Conservation (phyloP, 2,113 vertebrate genomes). For the Larimichthys polyactis region DNA sequence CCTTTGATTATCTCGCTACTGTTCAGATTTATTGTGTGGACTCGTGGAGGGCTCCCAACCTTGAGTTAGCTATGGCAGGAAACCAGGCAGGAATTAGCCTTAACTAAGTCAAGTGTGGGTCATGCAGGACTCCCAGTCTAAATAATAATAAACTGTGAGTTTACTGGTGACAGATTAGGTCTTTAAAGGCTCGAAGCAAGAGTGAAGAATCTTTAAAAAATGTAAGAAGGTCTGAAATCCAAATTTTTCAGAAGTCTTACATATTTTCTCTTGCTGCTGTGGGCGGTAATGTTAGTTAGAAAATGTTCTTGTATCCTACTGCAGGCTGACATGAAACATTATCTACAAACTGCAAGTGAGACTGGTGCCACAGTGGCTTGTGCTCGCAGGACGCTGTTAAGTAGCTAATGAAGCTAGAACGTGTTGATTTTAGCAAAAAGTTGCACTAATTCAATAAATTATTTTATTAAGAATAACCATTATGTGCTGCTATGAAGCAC, state of each 20-base stretch:
- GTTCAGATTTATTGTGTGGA: no score
- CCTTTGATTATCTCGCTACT: no score
- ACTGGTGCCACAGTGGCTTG: not conserved
- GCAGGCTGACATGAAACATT: not conserved
- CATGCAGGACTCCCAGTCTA: not conserved
- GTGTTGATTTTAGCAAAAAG: not conserved
- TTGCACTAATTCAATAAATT: not conserved
- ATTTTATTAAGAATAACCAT: constrained; percentile 4
- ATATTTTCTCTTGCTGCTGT: not conserved
- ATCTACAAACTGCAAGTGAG: not conserved
- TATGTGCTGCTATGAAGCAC: not conserved
- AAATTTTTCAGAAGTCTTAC: not conserved
- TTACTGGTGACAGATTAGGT: not conserved
- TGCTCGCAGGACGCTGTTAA: not conserved
- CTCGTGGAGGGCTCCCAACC: no score
- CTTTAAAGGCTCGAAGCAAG: no score
- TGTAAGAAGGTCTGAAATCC: not conserved
- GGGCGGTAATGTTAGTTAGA: not conserved
- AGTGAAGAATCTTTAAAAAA: no score
- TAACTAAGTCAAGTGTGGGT: not conserved
- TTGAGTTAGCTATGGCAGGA: no score
- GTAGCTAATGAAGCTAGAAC: not conserved
- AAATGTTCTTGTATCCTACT: not conserved
- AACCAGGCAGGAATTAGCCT: no score
- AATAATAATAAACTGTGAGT: not conserved